These are phyloP conservation scores for Eufriesea mexicana DNA, from an alignment of 1,140 invertebrate genomes.

Conservation along the genomic window DNA sequence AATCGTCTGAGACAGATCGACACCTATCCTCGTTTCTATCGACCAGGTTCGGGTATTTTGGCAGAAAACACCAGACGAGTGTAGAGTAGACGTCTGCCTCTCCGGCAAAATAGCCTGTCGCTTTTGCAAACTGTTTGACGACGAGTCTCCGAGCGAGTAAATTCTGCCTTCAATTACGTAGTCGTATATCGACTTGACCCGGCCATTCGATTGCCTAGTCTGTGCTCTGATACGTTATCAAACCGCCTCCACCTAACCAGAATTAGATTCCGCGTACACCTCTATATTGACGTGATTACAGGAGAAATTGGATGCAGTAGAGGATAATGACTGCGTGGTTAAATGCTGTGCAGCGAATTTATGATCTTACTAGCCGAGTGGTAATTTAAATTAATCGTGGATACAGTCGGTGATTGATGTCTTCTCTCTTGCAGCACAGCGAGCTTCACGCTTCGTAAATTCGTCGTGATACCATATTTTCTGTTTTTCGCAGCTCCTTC, in stretches of 20 bases:
- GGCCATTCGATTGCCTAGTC: slow-evolving; percentile 23
- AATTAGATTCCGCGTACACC: slow-evolving; percentile 32
- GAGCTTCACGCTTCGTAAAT: background rate
- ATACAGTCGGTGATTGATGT: background rate
- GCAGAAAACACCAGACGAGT: background rate
- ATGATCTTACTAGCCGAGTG: background rate
- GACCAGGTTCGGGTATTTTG: too few relatives aligned
- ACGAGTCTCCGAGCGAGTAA: background rate
- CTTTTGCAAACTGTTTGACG: slow-evolving; percentile 14
- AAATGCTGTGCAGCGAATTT: slow-evolving; percentile 17
- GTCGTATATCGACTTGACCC: slow-evolving; percentile 5
- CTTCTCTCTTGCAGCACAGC: too few relatives aligned
- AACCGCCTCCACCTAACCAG: background rate
- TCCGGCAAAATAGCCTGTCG: background rate
- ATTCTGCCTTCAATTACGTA: background rate
- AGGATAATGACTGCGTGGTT: slow-evolving; percentile 35
- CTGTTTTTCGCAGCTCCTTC: background rate
- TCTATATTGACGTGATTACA: slow-evolving; percentile 36
- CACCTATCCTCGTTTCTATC: too few relatives aligned
- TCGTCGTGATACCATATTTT: background rate
- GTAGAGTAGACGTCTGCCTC: background rate
- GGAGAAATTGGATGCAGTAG: slow-evolving; percentile 42
- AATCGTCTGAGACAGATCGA: too few relatives aligned
- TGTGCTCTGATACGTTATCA: slow-evolving; percentile 23
- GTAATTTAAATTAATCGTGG: slow-evolving; percentile 25